A percentile compares a stretch with the other conserved stretches of the same genome.
phyloP scores from a whole-genome alignment of 2,797 vertebrate species.

The Notolepis coatsorum region DNA sequence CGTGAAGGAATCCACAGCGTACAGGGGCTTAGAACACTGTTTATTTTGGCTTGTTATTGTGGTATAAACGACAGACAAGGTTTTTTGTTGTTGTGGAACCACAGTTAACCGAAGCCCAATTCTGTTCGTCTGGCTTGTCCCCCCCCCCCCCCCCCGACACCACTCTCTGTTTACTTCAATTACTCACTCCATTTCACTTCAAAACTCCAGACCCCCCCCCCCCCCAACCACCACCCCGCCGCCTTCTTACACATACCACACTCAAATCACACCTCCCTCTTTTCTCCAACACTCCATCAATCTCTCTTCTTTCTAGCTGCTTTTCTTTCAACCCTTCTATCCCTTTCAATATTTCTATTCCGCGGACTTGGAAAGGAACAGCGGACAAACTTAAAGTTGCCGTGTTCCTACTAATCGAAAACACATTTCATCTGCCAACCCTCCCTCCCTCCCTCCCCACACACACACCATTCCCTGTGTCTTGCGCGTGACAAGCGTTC shows the following conservation, averaged over 20 bases:
- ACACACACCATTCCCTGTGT: constrained; percentile 55
- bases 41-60: constrained; percentile 63
- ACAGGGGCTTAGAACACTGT: constrained; percentile 34
- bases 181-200: constrained; percentile 74
- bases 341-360: constrained; percentile 72
- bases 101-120: constrained; percentile 46
- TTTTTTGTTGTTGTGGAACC: constrained; percentile 60
- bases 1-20: constrained; percentile 5
- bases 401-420: constrained; percentile 80
- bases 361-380: constrained; percentile 76
- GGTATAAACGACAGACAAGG: constrained; percentile 30
- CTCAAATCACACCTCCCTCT: constrained; percentile 73
- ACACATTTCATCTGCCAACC: constrained; percentile 74
- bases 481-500: constrained; percentile 80
- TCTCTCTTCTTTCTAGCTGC: constrained; percentile 56
- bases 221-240: constrained; percentile 47
- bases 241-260: constrained; percentile 64
- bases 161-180: constrained; percentile 79
- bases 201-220: constrained; percentile 62
- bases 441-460: constrained; percentile 44
- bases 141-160: constrained; percentile 63
- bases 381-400: constrained; percentile 75
- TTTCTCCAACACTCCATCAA: constrained; percentile 72
- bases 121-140: constrained; percentile 66
- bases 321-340: constrained; percentile 60